Conservation (phyloP, 2,113 vertebrate genomes). For the Sceloporus undulatus region DNA sequence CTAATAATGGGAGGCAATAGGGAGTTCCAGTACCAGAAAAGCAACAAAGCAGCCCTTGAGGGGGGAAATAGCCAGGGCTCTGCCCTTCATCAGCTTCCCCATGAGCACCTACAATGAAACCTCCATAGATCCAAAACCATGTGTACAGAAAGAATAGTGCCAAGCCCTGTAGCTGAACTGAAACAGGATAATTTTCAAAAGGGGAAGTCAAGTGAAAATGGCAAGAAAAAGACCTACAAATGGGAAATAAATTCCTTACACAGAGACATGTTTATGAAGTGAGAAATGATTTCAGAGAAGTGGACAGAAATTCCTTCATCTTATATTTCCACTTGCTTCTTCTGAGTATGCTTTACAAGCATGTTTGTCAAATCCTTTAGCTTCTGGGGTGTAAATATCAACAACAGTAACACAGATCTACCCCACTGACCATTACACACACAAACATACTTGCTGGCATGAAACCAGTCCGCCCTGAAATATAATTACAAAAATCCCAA, state of each 20-base stretch:
- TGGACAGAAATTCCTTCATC: slow-evolving; percentile 82
- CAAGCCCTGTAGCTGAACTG: slow-evolving; percentile 12
- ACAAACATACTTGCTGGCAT: slow-evolving; percentile 45
- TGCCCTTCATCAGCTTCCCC: not conserved
- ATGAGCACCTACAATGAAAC: not conserved
- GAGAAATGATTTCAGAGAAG: slow-evolving; percentile 81
- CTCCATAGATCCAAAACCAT: not conserved
- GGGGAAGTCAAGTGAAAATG: slow-evolving; percentile 51
- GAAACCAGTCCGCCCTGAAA: slow-evolving; percentile 14
- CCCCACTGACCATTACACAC: slow-evolving; percentile 38
- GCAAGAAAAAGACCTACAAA: slow-evolving; percentile 66
- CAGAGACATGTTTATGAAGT: slow-evolving; percentile 84
- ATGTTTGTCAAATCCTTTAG: slow-evolving; percentile 80
- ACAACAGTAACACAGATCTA: slow-evolving; percentile 62
- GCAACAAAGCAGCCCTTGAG: not conserved
- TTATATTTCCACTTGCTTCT: slow-evolving; percentile 84
- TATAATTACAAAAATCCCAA: not conserved
- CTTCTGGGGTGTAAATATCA: slow-evolving; percentile 79
- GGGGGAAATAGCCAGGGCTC: not conserved
- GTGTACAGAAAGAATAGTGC: slow-evolving; percentile 9
- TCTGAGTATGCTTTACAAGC: slow-evolving; percentile 82
- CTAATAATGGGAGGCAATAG: not conserved
- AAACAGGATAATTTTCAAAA: slow-evolving; percentile 11
- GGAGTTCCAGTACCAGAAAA: too few species aligned
- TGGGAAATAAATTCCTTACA: slow-evolving; percentile 55